Conservation (phyloP, 2,888 invertebrate species). For the Aleiodes leptofemur region DNA sequence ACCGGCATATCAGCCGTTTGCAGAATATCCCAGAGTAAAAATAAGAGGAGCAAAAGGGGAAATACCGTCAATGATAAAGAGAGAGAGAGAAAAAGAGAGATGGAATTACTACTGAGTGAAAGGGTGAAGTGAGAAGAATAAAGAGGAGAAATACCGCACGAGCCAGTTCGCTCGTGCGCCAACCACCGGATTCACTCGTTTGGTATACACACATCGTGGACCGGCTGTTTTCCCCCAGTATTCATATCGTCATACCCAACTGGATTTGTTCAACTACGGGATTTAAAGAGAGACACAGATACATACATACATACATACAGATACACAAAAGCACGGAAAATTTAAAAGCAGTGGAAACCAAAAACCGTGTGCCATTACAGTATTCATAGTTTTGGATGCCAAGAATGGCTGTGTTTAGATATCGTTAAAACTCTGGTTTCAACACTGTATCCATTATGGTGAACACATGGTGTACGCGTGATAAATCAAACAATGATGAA, state of each 20-base stretch:
- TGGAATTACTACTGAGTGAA: not conserved
- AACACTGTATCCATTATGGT: slow-evolving; percentile 70
- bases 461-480: slow-evolving; percentile 70
- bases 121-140: not conserved
- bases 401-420: slow-evolving; percentile 67
- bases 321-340: slow-evolving; percentile 22
- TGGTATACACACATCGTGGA: slow-evolving; percentile 22
- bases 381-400: slow-evolving; percentile 22
- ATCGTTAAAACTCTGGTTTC: slow-evolving; percentile 73
- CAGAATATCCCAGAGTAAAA: slow-evolving; percentile 28
- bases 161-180: slow-evolving; percentile 31
- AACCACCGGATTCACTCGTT: slow-evolving; percentile 39
- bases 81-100: not conserved
- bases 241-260: slow-evolving; percentile 28
- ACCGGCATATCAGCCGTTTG: slow-evolving; percentile 42
- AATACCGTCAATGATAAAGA: too few relatives aligned
- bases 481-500: slow-evolving; percentile 71
- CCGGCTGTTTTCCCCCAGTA: slow-evolving; percentile 6
- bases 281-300: not conserved
- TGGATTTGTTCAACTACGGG: slow-evolving; percentile 35
- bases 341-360: slow-evolving; percentile 22
- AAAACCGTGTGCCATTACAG: slow-evolving; percentile 35
- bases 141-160: slow-evolving; percentile 37
- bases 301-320: not conserved
- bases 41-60: slow-evolving; percentile 21